phyloP scores from a whole-genome alignment of 2,888 invertebrate species.

The Drosophila fulvimacula region DNA sequence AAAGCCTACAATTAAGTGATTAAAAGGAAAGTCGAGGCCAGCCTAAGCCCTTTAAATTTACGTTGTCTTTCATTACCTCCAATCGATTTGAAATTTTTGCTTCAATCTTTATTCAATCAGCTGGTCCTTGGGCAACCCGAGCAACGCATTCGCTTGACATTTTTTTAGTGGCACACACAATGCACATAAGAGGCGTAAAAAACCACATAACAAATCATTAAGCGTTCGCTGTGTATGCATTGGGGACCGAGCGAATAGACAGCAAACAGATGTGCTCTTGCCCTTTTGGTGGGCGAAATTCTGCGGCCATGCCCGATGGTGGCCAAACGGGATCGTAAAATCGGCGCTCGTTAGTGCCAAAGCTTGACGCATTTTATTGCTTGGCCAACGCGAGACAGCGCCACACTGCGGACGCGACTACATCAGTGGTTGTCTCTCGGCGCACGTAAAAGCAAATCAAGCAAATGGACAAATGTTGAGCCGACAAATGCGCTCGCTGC shows the following conservation, averaged over 20 bases:
- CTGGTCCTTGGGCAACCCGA: neutral
- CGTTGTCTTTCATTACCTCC: neutral
- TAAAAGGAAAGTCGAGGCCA: neutral
- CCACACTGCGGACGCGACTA: constrained; percentile 25
- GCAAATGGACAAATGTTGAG: constrained; percentile 66
- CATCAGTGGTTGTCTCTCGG: constrained; percentile 53
- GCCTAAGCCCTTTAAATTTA: neutral
- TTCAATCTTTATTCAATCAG: constrained; percentile 13
- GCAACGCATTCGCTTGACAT: neutral
- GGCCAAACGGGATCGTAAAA: constrained; percentile 65
- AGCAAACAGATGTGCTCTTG: constrained; percentile 45
- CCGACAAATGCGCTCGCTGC: constrained; percentile 9
- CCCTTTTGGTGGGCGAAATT: neutral
- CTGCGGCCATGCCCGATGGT: constrained; percentile 26
- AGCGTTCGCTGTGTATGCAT: constrained; percentile 36
- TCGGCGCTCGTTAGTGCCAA: constrained; percentile 72
- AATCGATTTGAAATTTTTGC: constrained; percentile 12
- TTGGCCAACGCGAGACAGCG: constrained; percentile 31
- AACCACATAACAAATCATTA: constrained; percentile 69
- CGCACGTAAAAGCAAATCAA: constrained; percentile 78
- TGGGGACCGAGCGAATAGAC: constrained; percentile 36
- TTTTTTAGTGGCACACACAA: constrained; percentile 19
- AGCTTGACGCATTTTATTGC: constrained; percentile 76
- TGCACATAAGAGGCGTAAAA: constrained; percentile 47
- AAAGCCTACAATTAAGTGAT: neutral